phyloP scores from a whole-genome alignment of 2,888 invertebrate genomes.

The Caenorhabditis parvicauda region DNA sequence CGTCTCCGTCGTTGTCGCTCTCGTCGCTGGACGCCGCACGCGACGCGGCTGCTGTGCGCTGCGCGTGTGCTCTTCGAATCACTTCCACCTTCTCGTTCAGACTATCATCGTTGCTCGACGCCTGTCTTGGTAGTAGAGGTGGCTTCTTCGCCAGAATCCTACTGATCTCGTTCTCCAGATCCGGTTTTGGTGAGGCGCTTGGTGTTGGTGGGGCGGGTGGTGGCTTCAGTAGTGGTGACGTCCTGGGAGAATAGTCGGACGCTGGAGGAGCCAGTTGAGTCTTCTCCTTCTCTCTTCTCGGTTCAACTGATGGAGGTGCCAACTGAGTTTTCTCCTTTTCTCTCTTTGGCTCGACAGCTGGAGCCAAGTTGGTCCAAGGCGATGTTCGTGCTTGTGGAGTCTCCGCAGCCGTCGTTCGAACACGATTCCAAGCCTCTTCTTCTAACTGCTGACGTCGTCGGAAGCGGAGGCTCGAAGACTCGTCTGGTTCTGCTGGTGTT shows the following conservation, averaged over 20 bases:
- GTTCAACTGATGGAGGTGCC: conserved; percentile 9
- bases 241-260: conserved; percentile 8
- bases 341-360: conserved; percentile 15
- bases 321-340: conserved; percentile 10
- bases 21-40: conserved; percentile 31
- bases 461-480: conserved; percentile 42
- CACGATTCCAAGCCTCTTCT: conserved; percentile 54
- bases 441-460: conserved; percentile 55
- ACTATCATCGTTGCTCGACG: conserved; percentile 47
- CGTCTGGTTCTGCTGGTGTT: conserved; percentile 24
- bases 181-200: conserved; percentile 7
- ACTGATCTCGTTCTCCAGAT: conserved; percentile 2
- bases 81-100: conserved; percentile 56
- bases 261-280: conserved; percentile 15
- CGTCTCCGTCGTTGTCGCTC: conserved; percentile 25
- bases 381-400: conserved; percentile 8
- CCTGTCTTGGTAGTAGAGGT: conserved; percentile 51
- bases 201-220: conserved; percentile 13
- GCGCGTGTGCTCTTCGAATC: conserved; percentile 53
- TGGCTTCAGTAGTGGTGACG: conserved; percentile 21
- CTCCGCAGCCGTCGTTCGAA: conserved; percentile 23
- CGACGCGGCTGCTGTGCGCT: conserved; percentile 29
- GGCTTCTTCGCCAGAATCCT: conserved; percentile 30
- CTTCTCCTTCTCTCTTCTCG: conserved; percentile 8
- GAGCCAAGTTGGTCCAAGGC: conserved; percentile 24